These are phyloP conservation scores for Syngnathus rostellatus DNA, from an alignment of 2,797 vertebrate species.

Conservation along the genomic window DNA sequence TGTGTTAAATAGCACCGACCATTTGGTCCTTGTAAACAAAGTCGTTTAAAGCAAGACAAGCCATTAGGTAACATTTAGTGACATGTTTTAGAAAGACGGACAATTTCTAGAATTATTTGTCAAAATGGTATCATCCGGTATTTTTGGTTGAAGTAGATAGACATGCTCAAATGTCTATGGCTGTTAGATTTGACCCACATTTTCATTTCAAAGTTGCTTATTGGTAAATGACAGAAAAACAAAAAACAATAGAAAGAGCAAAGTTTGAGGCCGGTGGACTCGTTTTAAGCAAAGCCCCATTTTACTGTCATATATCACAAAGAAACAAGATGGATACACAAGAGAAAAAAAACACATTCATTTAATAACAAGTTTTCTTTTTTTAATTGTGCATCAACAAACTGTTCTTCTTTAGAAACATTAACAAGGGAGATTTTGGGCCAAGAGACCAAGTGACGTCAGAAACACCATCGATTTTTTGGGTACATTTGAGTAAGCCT, in stretches of 20 bases:
- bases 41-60: conserved; percentile 9
- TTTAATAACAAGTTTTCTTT: no score
- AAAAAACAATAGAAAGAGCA: conserved; percentile 45
- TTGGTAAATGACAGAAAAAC: conserved; percentile 41
- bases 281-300: conserved; percentile 3
- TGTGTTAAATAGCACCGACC: not conserved
- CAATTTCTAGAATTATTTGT: conserved; percentile 21
- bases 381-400: no score
- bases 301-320: not conserved
- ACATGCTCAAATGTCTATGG: conserved; percentile 36
- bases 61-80: not conserved
- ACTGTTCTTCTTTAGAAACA: no score
- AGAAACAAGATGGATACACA: no score
- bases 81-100: conserved; percentile 11
- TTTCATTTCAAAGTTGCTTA: conserved; percentile 40
- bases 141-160: conserved; percentile 34
- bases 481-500: no score
- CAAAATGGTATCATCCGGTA: conserved; percentile 20
- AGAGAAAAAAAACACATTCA: no score
- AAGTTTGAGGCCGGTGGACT: conserved; percentile 8
- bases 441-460: no score
- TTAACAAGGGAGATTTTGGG: no score
- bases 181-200: conserved; percentile 59
- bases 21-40: conserved; percentile 15
- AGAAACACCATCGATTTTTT: no score